phyloP scores from a whole-genome alignment of 2,797 vertebrate genomes.

The Hydrolagus colliei region DNA sequence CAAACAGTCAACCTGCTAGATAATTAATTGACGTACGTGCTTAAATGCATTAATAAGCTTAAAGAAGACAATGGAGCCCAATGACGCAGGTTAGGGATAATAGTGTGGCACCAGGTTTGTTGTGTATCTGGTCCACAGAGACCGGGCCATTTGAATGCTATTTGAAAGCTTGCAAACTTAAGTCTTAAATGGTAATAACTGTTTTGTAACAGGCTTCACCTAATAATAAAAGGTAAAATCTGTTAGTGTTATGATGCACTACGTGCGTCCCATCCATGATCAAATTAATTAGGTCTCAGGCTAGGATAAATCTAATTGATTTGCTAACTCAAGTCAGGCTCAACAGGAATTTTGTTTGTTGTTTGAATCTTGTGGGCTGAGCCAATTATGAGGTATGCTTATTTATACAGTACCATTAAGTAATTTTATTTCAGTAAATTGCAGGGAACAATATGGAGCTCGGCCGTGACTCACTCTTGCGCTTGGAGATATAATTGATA shows the following conservation, averaged over 20 bases:
- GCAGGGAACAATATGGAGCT: neutral
- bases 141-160: constrained; percentile 52
- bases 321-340: neutral
- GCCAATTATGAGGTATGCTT: neutral
- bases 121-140: constrained; percentile 56
- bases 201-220: constrained; percentile 35
- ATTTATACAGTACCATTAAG: neutral
- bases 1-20: constrained; percentile 45
- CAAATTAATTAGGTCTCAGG: neutral
- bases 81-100: constrained; percentile 69
- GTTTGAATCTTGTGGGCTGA: neutral
- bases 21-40: constrained; percentile 65
- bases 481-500: constrained; percentile 11
- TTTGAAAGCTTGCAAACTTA: constrained; percentile 66
- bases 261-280: neutral
- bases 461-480: neutral
- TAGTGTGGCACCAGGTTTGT: constrained; percentile 61
- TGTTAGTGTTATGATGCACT: constrained; percentile 33
- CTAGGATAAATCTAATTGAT: constrained; percentile 3
- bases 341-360: neutral
- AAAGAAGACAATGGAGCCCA: constrained; percentile 63
- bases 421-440: constrained; percentile 1
- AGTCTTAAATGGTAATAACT: constrained; percentile 40
- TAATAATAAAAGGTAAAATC: constrained; percentile 62
- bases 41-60: constrained; percentile 73